These are phyloP conservation scores for Agonopterix heracliana DNA, from an alignment of 2,888 invertebrate species.

Conservation along the genomic window DNA sequence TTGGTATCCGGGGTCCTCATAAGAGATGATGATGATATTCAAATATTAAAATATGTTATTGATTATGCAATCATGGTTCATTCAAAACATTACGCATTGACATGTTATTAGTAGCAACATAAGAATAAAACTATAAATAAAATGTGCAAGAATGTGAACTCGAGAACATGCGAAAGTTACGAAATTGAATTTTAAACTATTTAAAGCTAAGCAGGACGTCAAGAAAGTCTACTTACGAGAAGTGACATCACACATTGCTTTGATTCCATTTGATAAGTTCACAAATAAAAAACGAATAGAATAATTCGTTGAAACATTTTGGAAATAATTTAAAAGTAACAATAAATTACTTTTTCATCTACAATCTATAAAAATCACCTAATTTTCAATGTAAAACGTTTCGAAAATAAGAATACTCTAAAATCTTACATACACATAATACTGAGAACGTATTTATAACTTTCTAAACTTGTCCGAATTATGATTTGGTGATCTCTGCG, in stretches of 20 bases:
- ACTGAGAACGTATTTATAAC: slow-evolving; percentile 64
- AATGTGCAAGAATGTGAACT: slow-evolving; percentile 6
- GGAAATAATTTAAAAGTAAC: slow-evolving; percentile 71
- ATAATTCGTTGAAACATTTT: slow-evolving; percentile 55
- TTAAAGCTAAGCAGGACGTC: slow-evolving; percentile 72
- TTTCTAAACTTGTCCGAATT: slow-evolving; percentile 40
- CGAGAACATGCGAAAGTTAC: slow-evolving; percentile 19
- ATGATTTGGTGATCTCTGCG: slow-evolving; percentile 38
- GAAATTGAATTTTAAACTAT: slow-evolving; percentile 46
- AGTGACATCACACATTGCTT: slow-evolving; percentile 44
- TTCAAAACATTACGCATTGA: too few relatives aligned
- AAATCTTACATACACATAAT: slow-evolving; percentile 66
- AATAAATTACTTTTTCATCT: slow-evolving; percentile 65
- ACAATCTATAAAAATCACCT: slow-evolving; percentile 67
- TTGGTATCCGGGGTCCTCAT: too few relatives aligned
- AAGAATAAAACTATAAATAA: too few relatives aligned
- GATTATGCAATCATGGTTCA: too few relatives aligned
- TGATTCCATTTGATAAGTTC: slow-evolving; percentile 31
- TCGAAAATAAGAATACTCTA: slow-evolving; percentile 61
- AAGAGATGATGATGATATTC: too few relatives aligned
- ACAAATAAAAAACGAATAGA: slow-evolving; percentile 38
- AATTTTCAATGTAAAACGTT: slow-evolving; percentile 56
- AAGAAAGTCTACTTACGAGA: slow-evolving; percentile 42
- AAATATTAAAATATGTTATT: too few relatives aligned
- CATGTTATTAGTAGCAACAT: too few relatives aligned